A percentile compares a stretch with the other conserved stretches of the same genome.
phyloP scores from a whole-genome alignment of 1,140 invertebrate species.

The Drosophila jambulina region DNA sequence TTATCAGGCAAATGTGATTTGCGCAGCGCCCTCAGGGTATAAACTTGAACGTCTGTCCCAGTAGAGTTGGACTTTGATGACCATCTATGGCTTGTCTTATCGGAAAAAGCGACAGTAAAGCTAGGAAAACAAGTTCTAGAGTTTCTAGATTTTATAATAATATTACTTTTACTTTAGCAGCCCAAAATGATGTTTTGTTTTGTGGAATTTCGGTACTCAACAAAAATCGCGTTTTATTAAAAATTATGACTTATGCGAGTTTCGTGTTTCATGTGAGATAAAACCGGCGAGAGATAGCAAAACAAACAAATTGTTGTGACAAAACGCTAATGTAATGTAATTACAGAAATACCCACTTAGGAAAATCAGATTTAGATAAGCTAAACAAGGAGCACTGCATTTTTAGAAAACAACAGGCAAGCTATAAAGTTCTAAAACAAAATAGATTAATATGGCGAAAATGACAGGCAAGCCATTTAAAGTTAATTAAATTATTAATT shows the following conservation, averaged over 20 bases:
- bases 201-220: not conserved
- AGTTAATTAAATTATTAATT: not conserved
- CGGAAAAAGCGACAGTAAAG: not conserved
- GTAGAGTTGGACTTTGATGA: conserved; percentile 32
- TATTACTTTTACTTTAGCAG: not conserved
- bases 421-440: not conserved
- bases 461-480: not conserved
- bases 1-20: conserved; percentile 42
- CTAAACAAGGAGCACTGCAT: not conserved
- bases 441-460: not conserved
- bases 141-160: not conserved
- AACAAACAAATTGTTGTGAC: conserved; percentile 21
- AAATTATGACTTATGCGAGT: conserved; percentile 2
- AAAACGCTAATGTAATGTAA: conserved; percentile 22
- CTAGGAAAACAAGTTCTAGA: conserved; percentile 2
- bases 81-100: conserved; percentile 16
- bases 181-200: not conserved
- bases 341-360: conserved; percentile 17
- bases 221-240: conserved; percentile 3
- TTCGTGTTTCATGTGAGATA: conserved; percentile 12
- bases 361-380: conserved; percentile 21
- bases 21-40: conserved; percentile 8
- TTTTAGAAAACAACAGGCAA: not conserved
- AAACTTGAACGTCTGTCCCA: conserved; percentile 41
- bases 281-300: conserved; percentile 1